Evolutionary conservation across 2,797 vertebrate genomes (phyloP).

Genomic region (Sebastes kiyomatsui): DNA sequence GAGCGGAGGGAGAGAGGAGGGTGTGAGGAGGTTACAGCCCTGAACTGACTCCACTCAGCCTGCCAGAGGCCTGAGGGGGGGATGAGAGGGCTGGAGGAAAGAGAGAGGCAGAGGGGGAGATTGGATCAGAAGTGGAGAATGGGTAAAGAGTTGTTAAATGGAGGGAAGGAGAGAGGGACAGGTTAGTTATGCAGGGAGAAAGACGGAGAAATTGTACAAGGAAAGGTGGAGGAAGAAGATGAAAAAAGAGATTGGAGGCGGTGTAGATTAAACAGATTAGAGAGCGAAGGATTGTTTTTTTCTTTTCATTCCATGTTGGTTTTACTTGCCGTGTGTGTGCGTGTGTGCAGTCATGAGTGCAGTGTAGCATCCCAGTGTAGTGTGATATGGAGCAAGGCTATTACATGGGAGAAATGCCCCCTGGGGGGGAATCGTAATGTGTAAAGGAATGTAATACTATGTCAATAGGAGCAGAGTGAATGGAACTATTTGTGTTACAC

Average conservation of each 20-base stretch:
- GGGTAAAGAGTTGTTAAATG: slow-evolving; percentile 48
- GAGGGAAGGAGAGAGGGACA: slow-evolving; percentile 12
- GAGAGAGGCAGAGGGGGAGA: slow-evolving; percentile 7
- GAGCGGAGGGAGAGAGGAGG: slow-evolving; percentile 28
- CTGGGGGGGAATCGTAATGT: slow-evolving; percentile 33
- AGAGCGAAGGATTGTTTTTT: slow-evolving; percentile 45
- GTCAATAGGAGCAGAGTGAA: slow-evolving; percentile 34
- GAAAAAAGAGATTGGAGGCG: slow-evolving; percentile 25
- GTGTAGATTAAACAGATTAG: slow-evolving; percentile 64
- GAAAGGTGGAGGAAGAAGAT: slow-evolving; percentile 16
- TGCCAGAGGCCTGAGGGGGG: background rate
- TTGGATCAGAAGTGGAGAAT: slow-evolving; percentile 44
- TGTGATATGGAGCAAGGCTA: slow-evolving; percentile 20
- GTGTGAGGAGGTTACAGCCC: slow-evolving; percentile 61
- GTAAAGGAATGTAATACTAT: slow-evolving; percentile 46
- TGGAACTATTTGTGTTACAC: slow-evolving; percentile 27
- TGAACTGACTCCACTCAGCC: slow-evolving; percentile 47
- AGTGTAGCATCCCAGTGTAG: background rate
- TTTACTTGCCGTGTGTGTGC: slow-evolving; percentile 11
- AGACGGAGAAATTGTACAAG: slow-evolving; percentile 23
- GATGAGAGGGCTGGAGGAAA: slow-evolving; percentile 8
- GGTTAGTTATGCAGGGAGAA: slow-evolving; percentile 22
- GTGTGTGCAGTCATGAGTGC: background rate
- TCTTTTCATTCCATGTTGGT: slow-evolving; percentile 45
- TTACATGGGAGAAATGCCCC: slow-evolving; percentile 42